Evolutionary conservation across 1,140 invertebrate genomes (phyloP).

Genomic region (Oryctes rhinoceros): DNA sequence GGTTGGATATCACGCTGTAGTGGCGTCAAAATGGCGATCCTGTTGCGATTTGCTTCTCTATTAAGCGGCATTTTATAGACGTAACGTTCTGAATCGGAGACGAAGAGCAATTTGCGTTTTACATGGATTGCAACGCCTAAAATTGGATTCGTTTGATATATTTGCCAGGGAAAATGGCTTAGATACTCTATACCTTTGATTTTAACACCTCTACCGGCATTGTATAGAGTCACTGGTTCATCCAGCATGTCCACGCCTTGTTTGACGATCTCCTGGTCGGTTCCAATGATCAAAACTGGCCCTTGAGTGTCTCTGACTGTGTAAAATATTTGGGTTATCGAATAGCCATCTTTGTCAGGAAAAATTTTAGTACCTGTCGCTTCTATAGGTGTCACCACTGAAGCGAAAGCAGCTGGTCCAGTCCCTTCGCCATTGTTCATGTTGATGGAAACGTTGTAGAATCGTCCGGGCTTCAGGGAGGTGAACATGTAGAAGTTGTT

Average conservation of each 20-base stretch:
- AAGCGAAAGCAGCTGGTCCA: slow-evolving; percentile 72
- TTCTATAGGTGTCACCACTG: slow-evolving; percentile 72
- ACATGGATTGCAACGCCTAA: slow-evolving; percentile 80
- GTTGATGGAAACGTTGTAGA: slow-evolving; percentile 79
- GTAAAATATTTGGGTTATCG: not conserved
- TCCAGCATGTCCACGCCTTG: slow-evolving; percentile 74
- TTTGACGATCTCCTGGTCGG: slow-evolving; percentile 72
- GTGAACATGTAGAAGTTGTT: slow-evolving; percentile 80
- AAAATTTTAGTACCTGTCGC: slow-evolving; percentile 65
- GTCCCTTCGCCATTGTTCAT: slow-evolving; percentile 84
- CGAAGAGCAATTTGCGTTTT: slow-evolving; percentile 73
- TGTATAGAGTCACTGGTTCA: slow-evolving; percentile 67
- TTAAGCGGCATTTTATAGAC: slow-evolving; percentile 66
- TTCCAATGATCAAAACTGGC: slow-evolving; percentile 76
- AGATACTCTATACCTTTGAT: slow-evolving; percentile 57
- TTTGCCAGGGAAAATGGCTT: not conserved
- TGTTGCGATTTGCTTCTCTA: slow-evolving; percentile 53
- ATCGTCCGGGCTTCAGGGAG: slow-evolving; percentile 76
- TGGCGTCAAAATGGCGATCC: slow-evolving; percentile 66
- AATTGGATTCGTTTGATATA: not conserved
- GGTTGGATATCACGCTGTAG: slow-evolving; percentile 68
- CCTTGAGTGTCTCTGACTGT: slow-evolving; percentile 68
- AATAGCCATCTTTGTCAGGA: not conserved
- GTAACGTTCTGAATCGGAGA: slow-evolving; percentile 74
- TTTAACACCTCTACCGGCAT: slow-evolving; percentile 9